Conservation (phyloP, 92 coral and sea anemone species). For the Actinostola sp. region DNA sequence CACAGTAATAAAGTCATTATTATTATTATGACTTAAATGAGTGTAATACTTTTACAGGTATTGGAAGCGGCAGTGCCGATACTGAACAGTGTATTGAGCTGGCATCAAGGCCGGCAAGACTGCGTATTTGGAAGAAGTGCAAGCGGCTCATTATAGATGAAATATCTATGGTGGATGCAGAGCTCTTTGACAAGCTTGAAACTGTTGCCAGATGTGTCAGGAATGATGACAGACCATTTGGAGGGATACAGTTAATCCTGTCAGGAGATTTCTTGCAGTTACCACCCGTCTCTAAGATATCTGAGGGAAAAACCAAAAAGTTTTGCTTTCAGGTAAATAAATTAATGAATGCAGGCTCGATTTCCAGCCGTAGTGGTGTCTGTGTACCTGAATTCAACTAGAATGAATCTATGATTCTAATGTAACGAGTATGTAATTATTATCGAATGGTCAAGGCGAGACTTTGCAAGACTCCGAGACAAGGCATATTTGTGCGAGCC, state of each 20-base stretch:
- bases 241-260: conserved; percentile 93
- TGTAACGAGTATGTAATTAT: too few species aligned
- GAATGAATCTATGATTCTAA: too few species aligned
- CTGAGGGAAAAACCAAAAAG: conserved; percentile 70
- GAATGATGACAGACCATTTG: conserved; percentile 88
- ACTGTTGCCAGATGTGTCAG: conserved; percentile 87
- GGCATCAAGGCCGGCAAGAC: conserved; percentile 80
- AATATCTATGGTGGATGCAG: conserved; percentile 94
- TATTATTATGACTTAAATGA: background rate
- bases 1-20: background rate
- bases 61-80: conserved; percentile 86
- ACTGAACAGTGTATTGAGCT: conserved; percentile 78
- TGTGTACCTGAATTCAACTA: too few species aligned
- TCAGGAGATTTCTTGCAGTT: conserved; percentile 97
- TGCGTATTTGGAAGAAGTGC: conserved; percentile 84
- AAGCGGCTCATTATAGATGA: conserved; percentile 94
- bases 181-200: conserved; percentile 89
- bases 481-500: too few species aligned
- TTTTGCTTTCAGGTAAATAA: conserved; percentile 97
- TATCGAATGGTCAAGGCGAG: too few species aligned
- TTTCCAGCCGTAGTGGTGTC: too few species aligned
- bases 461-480: too few species aligned
- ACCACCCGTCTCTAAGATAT: conserved; percentile 88
- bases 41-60: conserved; percentile 46
- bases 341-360: too few species aligned